A percentile compares a stretch with the other conserved stretches of the same genome.
phyloP scores from a whole-genome alignment of 2,797 vertebrate species.

The Vespertilio murinus region DNA sequence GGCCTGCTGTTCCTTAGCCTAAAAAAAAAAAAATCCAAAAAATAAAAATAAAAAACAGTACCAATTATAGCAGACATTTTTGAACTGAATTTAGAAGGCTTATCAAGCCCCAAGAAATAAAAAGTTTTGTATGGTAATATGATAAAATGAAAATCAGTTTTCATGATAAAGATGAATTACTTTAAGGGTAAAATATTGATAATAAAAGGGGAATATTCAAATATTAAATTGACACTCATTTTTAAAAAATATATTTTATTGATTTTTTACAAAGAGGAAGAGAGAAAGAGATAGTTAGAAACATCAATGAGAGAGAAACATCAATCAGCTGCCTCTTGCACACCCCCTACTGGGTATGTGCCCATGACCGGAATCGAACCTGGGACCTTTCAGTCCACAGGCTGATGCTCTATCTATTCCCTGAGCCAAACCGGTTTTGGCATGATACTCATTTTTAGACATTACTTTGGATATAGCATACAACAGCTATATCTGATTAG shows the following conservation, averaged over 20 bases:
- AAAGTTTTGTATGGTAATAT: background rate
- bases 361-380: too few relatives aligned
- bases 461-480: background rate
- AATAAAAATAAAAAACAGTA: slow-evolving; percentile 1
- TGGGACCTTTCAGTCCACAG: too few relatives aligned
- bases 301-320: too few relatives aligned
- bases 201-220: background rate
- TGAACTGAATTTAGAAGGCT: background rate
- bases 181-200: background rate
- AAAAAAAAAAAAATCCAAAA: background rate
- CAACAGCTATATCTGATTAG: background rate
- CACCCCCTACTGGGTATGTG: too few relatives aligned
- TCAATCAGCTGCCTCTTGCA: too few relatives aligned
- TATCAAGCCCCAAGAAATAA: background rate
- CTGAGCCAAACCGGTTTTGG: too few relatives aligned
- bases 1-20: slow-evolving; percentile 94
- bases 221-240: slow-evolving; percentile 13
- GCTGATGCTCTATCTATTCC: too few relatives aligned
- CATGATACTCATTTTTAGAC: background rate
- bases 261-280: too few relatives aligned
- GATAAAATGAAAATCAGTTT: background rate
- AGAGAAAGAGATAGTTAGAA: too few relatives aligned
- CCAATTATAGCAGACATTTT: background rate
- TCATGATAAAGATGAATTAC: background rate
- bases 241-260: background rate